A percentile compares a stretch with the other conserved stretches of the same genome.
Evolutionary conservation across 2,113 vertebrate genomes (phyloP).

Genomic region (Semnornis frantzii): DNA sequence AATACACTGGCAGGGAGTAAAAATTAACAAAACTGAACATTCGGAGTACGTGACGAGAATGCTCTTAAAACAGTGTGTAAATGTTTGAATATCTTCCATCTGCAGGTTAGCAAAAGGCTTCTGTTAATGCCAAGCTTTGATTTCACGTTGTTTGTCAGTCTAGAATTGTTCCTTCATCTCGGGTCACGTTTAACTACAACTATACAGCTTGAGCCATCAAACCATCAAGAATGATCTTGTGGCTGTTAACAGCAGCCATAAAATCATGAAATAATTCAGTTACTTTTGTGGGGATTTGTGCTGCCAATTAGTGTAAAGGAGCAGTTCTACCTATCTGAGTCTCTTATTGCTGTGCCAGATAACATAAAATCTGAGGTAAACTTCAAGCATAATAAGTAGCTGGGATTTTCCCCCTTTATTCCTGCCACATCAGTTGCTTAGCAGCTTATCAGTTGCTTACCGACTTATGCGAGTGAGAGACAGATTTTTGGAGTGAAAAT

Average conservation of each 20-base stretch:
- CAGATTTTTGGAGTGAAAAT: background rate
- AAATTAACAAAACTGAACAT: background rate
- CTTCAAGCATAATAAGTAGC: background rate
- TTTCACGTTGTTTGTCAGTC: background rate
- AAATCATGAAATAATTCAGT: background rate
- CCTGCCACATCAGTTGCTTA: background rate
- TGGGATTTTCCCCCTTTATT: background rate
- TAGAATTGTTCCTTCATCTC: background rate
- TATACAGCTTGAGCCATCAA: background rate
- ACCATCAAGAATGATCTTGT: background rate
- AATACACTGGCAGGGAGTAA: background rate
- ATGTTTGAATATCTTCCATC: background rate
- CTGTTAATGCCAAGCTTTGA: background rate
- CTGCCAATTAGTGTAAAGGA: background rate
- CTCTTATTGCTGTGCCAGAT: background rate
- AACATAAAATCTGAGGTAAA: background rate
- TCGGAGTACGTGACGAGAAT: background rate
- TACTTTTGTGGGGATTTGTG: background rate
- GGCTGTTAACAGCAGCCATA: background rate
- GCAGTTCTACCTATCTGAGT: background rate
- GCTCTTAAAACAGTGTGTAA: background rate
- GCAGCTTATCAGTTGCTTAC: too few relatives aligned
- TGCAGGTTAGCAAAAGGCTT: background rate
- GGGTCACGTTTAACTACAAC: background rate
- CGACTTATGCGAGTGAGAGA: background rate